phyloP scores from a whole-genome alignment of 1,140 invertebrate species.

The Drosophila triauraria region DNA sequence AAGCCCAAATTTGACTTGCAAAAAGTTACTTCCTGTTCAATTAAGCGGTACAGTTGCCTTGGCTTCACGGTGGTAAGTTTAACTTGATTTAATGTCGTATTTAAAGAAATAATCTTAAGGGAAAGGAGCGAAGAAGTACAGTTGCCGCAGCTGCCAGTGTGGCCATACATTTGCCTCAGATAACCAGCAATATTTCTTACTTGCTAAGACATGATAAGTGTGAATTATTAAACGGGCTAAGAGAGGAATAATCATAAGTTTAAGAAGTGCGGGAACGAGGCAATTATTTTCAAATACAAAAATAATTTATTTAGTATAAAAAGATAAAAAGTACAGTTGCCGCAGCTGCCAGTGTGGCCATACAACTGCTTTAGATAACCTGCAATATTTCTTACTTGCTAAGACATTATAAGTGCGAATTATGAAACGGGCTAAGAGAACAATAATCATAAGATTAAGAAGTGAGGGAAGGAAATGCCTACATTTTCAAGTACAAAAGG shows the following conservation, averaged over 20 bases:
- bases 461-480: too few species aligned
- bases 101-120: not conserved
- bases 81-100: not conserved
- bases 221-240: constrained; percentile 24
- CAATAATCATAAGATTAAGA: too few species aligned
- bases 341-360: not conserved
- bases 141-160: not conserved
- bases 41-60: constrained; percentile 4
- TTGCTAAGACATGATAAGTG: constrained; percentile 6
- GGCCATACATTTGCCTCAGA: not conserved
- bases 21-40: constrained; percentile 20
- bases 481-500: too few species aligned
- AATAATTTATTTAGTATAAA: too few species aligned
- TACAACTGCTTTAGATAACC: not conserved
- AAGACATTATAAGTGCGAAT: constrained; percentile 16
- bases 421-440: constrained; percentile 3
- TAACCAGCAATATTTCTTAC: not conserved
- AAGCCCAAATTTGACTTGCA: constrained; percentile 32
- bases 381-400: not conserved
- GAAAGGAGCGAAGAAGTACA: not conserved
- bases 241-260: too few species aligned
- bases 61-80: not conserved
- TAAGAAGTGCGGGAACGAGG: not conserved
- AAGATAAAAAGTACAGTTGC: not conserved
- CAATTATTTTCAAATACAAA: too few species aligned